These are phyloP conservation scores for Salvelinus namaycush DNA, from an alignment of 2,113 vertebrate species.

Conservation along the genomic window DNA sequence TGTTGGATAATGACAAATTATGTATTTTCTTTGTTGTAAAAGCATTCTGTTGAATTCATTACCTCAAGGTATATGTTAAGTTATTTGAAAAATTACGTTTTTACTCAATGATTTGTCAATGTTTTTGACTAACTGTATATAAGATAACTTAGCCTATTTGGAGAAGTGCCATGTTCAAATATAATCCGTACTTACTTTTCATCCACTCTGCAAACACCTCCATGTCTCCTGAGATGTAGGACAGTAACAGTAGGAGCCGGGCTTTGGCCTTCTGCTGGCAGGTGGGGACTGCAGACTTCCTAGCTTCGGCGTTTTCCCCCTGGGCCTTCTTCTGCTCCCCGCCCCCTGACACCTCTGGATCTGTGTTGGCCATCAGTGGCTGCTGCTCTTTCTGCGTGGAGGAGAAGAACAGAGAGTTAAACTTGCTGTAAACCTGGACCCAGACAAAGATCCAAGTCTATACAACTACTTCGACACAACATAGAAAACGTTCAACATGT, in stretches of 20 bases:
- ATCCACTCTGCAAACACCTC: conserved; percentile 73
- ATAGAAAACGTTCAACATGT: too few relatives aligned
- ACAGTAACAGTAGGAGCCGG: conserved; percentile 53
- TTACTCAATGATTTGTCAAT: too few relatives aligned
- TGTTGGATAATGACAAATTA: too few relatives aligned
- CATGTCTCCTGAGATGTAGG: conserved; percentile 77
- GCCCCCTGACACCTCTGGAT: neutral
- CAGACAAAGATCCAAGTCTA: too few relatives aligned
- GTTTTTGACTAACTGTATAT: too few relatives aligned
- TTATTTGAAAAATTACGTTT: too few relatives aligned
- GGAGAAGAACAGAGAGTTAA: neutral
- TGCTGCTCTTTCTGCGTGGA: conserved; percentile 55
- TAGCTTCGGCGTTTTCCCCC: conserved; percentile 12
- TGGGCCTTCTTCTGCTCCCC: conserved; percentile 11
- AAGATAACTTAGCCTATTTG: too few relatives aligned
- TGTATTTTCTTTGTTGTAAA: too few relatives aligned
- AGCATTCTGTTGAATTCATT: too few relatives aligned
- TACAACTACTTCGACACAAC: too few relatives aligned
- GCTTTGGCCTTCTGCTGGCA: conserved; percentile 28
- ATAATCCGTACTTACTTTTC: conserved; percentile 60
- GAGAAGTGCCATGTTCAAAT: neutral
- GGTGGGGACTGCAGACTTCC: neutral
- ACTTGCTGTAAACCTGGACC: too few relatives aligned
- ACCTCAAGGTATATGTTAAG: too few relatives aligned
- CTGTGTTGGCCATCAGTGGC: conserved; percentile 63